Evolutionary conservation across 2,113 vertebrate species (phyloP), one percentile per base, ranked within the genome.

Genomic region (Sceloporus tristichus): DNA sequence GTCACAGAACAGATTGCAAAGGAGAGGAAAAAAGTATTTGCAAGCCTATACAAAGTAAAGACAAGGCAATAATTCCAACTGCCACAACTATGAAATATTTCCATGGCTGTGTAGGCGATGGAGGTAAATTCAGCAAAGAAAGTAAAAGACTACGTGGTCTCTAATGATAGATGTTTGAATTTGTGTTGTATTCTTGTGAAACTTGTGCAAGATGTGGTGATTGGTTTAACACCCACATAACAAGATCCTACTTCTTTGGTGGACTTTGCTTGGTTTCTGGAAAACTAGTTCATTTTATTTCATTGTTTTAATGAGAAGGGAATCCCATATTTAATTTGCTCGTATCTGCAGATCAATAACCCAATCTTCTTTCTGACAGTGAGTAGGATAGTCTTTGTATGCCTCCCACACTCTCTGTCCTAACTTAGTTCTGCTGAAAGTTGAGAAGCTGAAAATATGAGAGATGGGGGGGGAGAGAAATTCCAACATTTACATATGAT

Each of bases 251-350:
- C 78, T 91, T 79, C 62, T 90, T 88, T 62, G 77, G 11, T 79
- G 54, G 91, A 91, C 84, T 91, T 90, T 90, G 85, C 5, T 4
- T 76, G 79, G 91, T 68, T 53, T 87, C 21, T 77, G 79, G 6
- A 4, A 68, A 56, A 42, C n/a, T 87, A 89, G 62, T 86, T 94
- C 90, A 68, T 87, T 94, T 90, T 93, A 89, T 90, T 85, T 94
- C 89, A 59, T 85, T 91, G 92, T 91, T 91, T 92, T 90, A 93
- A 95, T 82, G 81, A 94, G 74, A 91, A 87, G 59, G 53, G 56
- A 78, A 86, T 91, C 40, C 88, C 85, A 82, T 92, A 86, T 95
- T 95, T 94, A 80, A 94, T 94, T 95, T 96, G 87, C 85, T 94
- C 14, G 86, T 91, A 83, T 91, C 71, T 85, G 23, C 79, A 94